Evolutionary conservation across 2,113 vertebrate species (phyloP).

Genomic region (Tragelaphus imberbis): DNA sequence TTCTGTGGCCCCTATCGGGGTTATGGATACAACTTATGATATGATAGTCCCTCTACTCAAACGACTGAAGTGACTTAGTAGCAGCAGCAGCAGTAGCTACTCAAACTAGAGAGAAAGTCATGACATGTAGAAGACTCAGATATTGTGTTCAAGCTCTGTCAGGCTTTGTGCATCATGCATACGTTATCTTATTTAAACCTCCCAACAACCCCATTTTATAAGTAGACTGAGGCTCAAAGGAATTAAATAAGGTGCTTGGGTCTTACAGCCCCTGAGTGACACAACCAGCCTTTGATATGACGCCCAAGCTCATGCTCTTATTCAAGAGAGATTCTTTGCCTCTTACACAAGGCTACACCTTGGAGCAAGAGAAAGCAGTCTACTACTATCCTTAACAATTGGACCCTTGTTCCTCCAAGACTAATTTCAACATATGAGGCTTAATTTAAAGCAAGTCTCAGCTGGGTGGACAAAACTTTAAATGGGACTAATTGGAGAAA

Average conservation of each 20-base stretch:
- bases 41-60: neutral
- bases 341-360: neutral
- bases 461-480: constrained; percentile 22
- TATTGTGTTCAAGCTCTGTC: neutral
- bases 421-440: constrained; percentile 52
- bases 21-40: neutral
- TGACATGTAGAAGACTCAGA: neutral
- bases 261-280: neutral
- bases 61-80: neutral
- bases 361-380: neutral
- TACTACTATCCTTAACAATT: neutral
- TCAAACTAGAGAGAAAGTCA: neutral
- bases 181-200: neutral
- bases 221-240: neutral
- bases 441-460: constrained; percentile 54
- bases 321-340: neutral
- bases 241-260: neutral
- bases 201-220: neutral
- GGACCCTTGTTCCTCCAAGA: constrained; percentile 30
- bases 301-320: neutral
- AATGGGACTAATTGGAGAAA: constrained; percentile 43
- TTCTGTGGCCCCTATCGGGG: neutral
- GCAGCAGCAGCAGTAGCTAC: neutral
- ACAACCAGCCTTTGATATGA: neutral
- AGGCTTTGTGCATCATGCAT: neutral